A percentile compares a stretch with the other conserved stretches of the same genome.
Evolutionary conservation across 2,888 invertebrate genomes (phyloP).

Genomic region (Epinotia ramella): DNA sequence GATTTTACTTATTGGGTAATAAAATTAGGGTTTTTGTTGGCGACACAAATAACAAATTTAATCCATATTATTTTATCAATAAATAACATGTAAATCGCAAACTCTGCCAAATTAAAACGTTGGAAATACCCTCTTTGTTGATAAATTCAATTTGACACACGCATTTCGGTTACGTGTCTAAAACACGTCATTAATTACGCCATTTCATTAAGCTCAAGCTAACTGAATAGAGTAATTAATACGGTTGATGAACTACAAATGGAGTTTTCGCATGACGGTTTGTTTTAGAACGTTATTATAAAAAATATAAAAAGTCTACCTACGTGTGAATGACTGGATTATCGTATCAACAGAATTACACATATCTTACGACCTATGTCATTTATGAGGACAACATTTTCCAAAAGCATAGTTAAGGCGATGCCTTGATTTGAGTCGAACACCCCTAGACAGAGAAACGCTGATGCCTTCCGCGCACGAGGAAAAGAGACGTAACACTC

Average conservation of each 20-base stretch:
- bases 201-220: slow-evolving; percentile 33
- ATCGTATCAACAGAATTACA: no score
- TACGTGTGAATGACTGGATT: background rate
- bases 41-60: no score
- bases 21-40: no score
- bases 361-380: no score
- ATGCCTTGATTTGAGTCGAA: no score
- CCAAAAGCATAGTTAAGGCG: no score
- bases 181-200: slow-evolving; percentile 29
- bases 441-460: no score
- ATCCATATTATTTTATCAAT: no score
- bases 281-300: background rate
- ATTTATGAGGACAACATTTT: no score
- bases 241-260: slow-evolving; percentile 24
- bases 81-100: background rate
- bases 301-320: background rate
- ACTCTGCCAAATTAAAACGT: slow-evolving; percentile 13
- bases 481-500: no score
- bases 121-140: slow-evolving; percentile 17
- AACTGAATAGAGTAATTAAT: slow-evolving; percentile 42
- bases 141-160: slow-evolving; percentile 38
- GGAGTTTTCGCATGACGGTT: slow-evolving; percentile 31
- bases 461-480: no score
- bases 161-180: slow-evolving; percentile 33
- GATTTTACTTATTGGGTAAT: no score